Percentiles rank a stretch among this genome's conserved stretches.
phyloP scores from a whole-genome alignment of 2,113 vertebrate genomes.

The Mirounga angustirostris region DNA sequence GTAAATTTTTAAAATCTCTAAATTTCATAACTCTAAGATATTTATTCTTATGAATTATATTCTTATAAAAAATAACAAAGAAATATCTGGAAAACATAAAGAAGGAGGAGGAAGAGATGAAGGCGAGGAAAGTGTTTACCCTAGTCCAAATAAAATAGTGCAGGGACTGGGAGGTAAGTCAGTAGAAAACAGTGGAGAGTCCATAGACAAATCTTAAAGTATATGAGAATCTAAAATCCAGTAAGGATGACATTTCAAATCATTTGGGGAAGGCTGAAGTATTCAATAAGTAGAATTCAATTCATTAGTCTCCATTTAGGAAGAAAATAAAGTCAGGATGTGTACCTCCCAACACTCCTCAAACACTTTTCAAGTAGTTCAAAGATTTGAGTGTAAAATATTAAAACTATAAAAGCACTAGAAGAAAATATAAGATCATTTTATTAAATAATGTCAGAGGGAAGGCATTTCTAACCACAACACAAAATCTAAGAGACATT shows the following conservation, averaged over 20 bases:
- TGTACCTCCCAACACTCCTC: not conserved
- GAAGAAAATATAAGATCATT: conserved; percentile 20
- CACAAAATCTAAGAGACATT: not conserved
- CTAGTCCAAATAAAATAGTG: not conserved
- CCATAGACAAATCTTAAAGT: not conserved
- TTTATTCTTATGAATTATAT: not conserved
- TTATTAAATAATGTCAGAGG: not conserved
- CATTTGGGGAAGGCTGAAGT: not conserved
- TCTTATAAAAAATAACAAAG: not conserved
- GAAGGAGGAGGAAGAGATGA: not conserved
- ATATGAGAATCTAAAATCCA: not conserved
- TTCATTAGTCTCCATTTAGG: not conserved
- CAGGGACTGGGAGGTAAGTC: not conserved
- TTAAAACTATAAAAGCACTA: not conserved
- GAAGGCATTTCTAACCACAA: not conserved
- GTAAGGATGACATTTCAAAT: not conserved
- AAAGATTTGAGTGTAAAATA: conserved; percentile 19
- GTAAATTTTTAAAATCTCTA: not conserved
- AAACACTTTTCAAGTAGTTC: not conserved
- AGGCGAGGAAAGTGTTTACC: not conserved
- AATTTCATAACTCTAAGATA: not conserved
- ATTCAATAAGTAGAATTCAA: not conserved
- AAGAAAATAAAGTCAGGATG: not conserved
- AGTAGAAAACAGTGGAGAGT: not conserved
- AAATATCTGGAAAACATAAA: not conserved